Conservation (phyloP, 2,113 vertebrate species). For the Neolamprologus tretocephalus region DNA sequence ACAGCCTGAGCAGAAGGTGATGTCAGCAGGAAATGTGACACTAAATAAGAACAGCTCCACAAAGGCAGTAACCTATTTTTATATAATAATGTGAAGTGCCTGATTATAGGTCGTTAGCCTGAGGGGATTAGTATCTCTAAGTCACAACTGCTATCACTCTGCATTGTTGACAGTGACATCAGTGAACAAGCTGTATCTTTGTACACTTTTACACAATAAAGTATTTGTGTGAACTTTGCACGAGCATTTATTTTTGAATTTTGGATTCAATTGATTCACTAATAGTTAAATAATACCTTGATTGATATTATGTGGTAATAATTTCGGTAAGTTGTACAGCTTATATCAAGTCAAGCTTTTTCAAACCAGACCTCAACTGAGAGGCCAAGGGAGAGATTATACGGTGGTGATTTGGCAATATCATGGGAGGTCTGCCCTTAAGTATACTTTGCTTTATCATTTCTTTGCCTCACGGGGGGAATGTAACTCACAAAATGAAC, state of each 20-base stretch:
- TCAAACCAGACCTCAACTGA: background rate
- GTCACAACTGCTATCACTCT: background rate
- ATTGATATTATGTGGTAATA: background rate
- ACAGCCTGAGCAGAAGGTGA: background rate
- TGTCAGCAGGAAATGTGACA: background rate
- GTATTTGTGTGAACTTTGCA: background rate
- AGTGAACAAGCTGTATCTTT: background rate
- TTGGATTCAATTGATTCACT: background rate
- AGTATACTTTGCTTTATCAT: background rate
- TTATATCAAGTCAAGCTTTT: fast-evolving
- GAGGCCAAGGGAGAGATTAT: background rate
- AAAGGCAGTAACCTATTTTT: slow-evolving; percentile 11
- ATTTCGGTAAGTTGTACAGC: fast-evolving
- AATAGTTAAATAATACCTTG: background rate
- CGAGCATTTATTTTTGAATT: background rate
- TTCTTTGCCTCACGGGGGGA: fast-evolving
- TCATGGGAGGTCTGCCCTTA: background rate
- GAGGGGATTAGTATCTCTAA: background rate
- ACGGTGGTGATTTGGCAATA: fast-evolving
- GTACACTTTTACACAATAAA: slow-evolving; percentile 31
- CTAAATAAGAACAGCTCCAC: background rate
- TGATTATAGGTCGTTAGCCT: background rate
- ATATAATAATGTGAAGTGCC: slow-evolving; percentile 1
- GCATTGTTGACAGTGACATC: background rate
- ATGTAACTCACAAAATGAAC: fast-evolving